Evolutionary conservation across 2,113 vertebrate species (phyloP).

Genomic region (Nycticryphes semicollaris): DNA sequence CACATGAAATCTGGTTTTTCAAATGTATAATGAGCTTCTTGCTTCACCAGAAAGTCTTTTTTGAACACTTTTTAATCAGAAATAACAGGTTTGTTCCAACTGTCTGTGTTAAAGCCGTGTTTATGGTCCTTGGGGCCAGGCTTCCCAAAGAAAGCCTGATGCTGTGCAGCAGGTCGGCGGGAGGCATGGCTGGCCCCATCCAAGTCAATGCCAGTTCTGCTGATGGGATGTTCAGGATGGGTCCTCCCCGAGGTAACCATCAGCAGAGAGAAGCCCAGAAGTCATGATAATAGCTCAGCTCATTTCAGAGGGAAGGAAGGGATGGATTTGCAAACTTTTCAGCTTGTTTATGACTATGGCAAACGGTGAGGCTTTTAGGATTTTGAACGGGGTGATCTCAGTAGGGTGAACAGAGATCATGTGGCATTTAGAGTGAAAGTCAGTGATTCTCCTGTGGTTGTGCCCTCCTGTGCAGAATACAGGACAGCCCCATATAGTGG

Average conservation of each 20-base stretch:
- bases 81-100: not conserved
- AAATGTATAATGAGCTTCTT: not conserved
- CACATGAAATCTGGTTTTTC: not conserved
- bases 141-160: not conserved
- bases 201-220: not conserved
- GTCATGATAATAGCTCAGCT: not conserved
- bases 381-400: not conserved
- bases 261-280: not conserved
- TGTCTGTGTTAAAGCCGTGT: not conserved
- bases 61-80: not conserved
- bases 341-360: not conserved
- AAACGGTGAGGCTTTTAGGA: not conserved
- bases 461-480: not conserved
- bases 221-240: not conserved
- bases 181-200: not conserved
- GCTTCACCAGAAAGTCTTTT: not conserved
- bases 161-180: not conserved
- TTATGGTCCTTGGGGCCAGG: not conserved
- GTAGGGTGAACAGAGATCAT: not conserved
- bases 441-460: not conserved
- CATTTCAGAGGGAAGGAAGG: not conserved
- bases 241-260: not conserved
- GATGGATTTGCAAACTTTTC: not conserved
- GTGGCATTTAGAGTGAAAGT: not conserved
- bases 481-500: not conserved